Evolutionary conservation across 1,140 invertebrate genomes (phyloP), one percentile per base, ranked within the genome.

Genomic region (Zophobas morio): DNA sequence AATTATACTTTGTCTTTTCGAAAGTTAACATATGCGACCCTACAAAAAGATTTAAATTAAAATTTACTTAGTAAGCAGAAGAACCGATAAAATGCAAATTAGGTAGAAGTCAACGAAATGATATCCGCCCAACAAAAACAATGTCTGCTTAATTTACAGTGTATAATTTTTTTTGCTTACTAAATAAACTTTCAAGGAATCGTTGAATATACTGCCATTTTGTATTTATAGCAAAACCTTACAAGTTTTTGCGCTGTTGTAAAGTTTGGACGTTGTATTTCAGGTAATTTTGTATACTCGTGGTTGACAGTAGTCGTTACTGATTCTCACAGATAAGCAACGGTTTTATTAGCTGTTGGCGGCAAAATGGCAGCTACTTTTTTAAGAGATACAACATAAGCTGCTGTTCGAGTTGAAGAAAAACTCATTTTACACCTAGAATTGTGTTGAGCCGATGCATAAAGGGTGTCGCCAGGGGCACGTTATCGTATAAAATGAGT

Each of bases 401-500:
- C 20, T 20, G 20, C 42, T 8, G 49, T 6, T n/a, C 6, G n/a
- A 20, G 20, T 20, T 4, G 54, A 20, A 35, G 60, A 66, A 66
- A 66, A 66, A 66, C 60, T 66, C 60, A 66, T 66, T 66, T 66
- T 66, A 66, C 37, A 40, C 36, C 6, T 37, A 20, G 49, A 46
- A 46, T 46, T 51, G 2, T 2, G 60, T 66, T 20, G 37, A 36
- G 35, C 6, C 20, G 20, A 20, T 35, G 33, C 35, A 1, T 20
- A 57, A 57, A 42, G 39, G 60, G 39, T 66, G 60, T 66, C 60
- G 60, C 60, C 60, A 66, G 60, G 60, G 60, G 60, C 60, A 66
- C 60, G 60, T 66, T 66, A 42, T 66, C 60, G 60, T 66, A 66
- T 66, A 66, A 66, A 66, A 66, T 66, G 60, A 66, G 60, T 66